Evolutionary conservation across 2,113 vertebrate species (phyloP), one percentile per base, ranked within the genome.

Genomic region (Rhagologus leucostigma): DNA sequence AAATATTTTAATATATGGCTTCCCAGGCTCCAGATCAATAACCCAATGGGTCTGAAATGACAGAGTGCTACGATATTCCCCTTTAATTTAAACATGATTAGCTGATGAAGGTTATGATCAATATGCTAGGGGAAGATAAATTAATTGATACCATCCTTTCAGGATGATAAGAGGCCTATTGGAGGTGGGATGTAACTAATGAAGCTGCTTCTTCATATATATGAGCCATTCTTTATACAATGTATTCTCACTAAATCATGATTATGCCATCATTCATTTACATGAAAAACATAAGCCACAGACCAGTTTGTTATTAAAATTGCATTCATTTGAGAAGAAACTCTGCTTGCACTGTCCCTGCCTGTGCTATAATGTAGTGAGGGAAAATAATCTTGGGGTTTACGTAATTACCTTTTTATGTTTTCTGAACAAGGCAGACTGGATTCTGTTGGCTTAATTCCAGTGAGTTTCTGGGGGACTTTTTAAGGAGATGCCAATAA

Each of bases 71-170:
- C 74, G 78, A 96, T 97, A 97, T 98, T 98, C 97, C 97, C 97
- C 98, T 96, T 97, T 97, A 96, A 98, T 98, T 97, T 98, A 97
- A 97, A 96, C 84, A 71, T 98, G 98, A 98, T 98, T 98, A 98
- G 98, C 97, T 98, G 98, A 96, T 98, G 97, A 97, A 97, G 96
- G 94, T 97, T 97, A 96, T 98, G 97, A 98, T 98, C 98, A 95
- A 98, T 98, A 98, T 90, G 50, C 93, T n/a, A 63, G 24, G 76
- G 77, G 80, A 97, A 97, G 97, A 97, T 97, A 96, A 96, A 98
- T 98, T 98, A 98, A 98, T 98, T 98, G 98, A 98, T 97, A 96
- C 8, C 95, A 95, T 97, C 98, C 98, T 98, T 98, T 98, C 97
- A 93, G 97, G 96, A 96, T 97, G 97, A 96, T 97, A 90, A 97